Evolutionary conservation across 2,888 invertebrate genomes (phyloP).

Genomic region (Criorhina ranunculi): DNA sequence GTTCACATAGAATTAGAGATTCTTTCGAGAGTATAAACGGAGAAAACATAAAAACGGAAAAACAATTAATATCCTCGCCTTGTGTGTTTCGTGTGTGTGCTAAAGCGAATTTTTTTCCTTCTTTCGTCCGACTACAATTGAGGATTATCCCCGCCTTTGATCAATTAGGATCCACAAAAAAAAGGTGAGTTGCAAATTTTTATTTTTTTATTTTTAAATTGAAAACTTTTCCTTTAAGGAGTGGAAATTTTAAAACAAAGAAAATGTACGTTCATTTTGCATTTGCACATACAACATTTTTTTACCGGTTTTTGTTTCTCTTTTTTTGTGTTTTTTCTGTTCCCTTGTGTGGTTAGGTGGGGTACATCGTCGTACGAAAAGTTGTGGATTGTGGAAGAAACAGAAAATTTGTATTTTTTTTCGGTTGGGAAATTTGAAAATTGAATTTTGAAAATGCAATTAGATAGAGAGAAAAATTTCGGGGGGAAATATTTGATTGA

Average conservation of each 20-base stretch:
- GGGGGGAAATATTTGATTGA: not conserved
- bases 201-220: not conserved
- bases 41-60: constrained; percentile 20
- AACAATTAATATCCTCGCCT: constrained; percentile 23
- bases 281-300: constrained; percentile 40
- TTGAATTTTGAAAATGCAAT: not conserved
- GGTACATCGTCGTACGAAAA: constrained; percentile 12
- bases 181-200: constrained; percentile 71
- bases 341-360: constrained; percentile 45
- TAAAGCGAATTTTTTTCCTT: constrained; percentile 24
- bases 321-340: constrained; percentile 5
- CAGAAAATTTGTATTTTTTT: not conserved
- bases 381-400: constrained; percentile 2
- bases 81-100: constrained; percentile 69
- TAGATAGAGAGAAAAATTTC: not conserved
- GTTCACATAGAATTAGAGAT: constrained; percentile 16
- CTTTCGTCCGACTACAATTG: constrained; percentile 39
- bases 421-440: constrained; percentile 7
- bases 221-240: not conserved
- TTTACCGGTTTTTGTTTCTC: constrained; percentile 64
- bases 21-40: constrained; percentile 19
- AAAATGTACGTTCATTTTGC: constrained; percentile 17
- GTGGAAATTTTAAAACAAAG: constrained; percentile 41
- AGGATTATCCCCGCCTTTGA: constrained; percentile 68
- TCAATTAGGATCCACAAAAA: constrained; percentile 61